phyloP scores from a whole-genome alignment of 1,140 invertebrate species.

The Sycophaga agraensis region DNA sequence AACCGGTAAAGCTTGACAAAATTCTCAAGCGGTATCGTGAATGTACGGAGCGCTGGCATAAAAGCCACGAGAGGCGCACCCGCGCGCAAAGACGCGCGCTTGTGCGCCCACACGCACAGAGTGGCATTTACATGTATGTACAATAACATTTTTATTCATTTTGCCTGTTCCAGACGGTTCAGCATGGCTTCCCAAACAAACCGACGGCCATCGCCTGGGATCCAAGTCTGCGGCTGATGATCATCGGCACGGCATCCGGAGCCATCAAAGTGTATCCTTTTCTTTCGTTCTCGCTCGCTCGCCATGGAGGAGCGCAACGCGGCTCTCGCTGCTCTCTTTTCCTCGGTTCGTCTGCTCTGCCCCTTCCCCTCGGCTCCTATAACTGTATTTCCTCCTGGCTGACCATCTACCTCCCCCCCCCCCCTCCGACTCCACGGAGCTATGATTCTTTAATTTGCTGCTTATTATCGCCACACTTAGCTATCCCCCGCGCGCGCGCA shows the following conservation, averaged over 20 bases:
- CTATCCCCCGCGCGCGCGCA: too few species aligned
- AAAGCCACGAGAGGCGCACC: too few species aligned
- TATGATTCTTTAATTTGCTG: constrained; percentile 17
- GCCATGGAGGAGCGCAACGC: background rate
- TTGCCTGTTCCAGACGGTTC: constrained; percentile 75
- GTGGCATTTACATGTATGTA: too few species aligned
- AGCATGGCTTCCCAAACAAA: constrained; percentile 96
- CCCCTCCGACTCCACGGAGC: background rate
- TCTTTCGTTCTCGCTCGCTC: constrained; percentile 18
- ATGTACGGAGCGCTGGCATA: too few species aligned
- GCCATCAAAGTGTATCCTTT: constrained; percentile 84
- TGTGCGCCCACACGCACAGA: too few species aligned
- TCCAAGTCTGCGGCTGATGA: constrained; percentile 79
- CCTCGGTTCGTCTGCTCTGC: background rate
- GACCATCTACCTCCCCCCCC: background rate
- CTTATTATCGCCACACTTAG: constrained; percentile 2
- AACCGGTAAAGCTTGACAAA: background rate
- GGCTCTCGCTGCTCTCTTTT: background rate
- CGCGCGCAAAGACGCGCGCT: too few species aligned
- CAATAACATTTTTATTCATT: background rate
- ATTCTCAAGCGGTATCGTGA: too few species aligned
- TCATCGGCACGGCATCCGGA: constrained; percentile 87
- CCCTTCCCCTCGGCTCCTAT: background rate
- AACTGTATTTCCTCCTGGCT: constrained; percentile 30
- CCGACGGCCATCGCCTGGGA: constrained; percentile 93